Base-by-base conservation (phyloP, 2,888 invertebrate species). In the Drosophila mercatorum region DNA sequence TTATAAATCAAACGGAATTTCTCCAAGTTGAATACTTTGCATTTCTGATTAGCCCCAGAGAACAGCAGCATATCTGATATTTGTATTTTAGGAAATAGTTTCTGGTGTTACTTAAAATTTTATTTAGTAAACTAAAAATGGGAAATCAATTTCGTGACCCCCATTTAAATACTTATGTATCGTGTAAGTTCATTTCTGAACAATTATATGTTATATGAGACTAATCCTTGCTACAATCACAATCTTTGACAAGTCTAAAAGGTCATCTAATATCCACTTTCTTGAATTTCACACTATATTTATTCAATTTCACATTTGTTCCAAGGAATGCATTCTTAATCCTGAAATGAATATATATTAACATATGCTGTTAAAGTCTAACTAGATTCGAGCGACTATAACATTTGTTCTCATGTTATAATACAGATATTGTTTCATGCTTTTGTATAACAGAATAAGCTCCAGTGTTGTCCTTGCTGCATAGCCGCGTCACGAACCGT, bases 1-100 rank as follows among this genome's bases (percentile, higher is more conserved):
- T 43, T 78, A 85, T 84, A 85, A 84, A 85, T 84, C 83, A 84
- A 74, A 70, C 62, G 76, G 69, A 66, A 80, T 72, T 80, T 74
- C 68, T 62, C 60, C 67, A 52, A 64, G 59, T 43, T 60, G 67
- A 68, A 85, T 85, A 53, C 70, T 75, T 60, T 58, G 60, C 73
- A 85, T 83, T 75, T 64, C 46, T 26, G 6, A 49, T 63, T 46
- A 63, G 38, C 57, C 36, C 47, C 52, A 36, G 3, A 53, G 52
- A 61, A 49, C 22, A 53, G 38, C 2, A 41, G 38, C 4, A 41
- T 12, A 28, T 63, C 6, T 26, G 17, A 26, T 10, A 36, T 49
- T 12, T 36, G n/a, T 47, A 38, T 40, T 51, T 49, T 26, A 7
- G 36, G 7, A 22, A 52, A 52, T 52, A 17, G 31, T 4, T 36